Evolutionary conservation across 2,888 invertebrate species (phyloP).

Genomic region (Hydraecia micacea): DNA sequence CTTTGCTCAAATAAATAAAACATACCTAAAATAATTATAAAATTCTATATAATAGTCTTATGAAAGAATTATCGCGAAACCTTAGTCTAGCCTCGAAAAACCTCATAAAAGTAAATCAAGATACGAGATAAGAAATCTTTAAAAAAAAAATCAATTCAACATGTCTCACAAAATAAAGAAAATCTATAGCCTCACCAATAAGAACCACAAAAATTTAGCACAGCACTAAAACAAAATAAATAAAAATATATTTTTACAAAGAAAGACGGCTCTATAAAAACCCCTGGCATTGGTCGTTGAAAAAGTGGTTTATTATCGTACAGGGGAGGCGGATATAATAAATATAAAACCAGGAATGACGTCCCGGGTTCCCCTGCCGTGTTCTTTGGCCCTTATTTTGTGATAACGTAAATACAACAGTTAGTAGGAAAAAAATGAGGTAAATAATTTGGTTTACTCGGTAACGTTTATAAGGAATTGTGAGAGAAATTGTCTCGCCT

Average conservation of each 20-base stretch:
- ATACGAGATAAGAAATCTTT: neutral
- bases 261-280: conserved; percentile 66
- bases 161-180: conserved; percentile 33
- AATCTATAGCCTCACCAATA: conserved; percentile 47
- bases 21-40: too few species aligned
- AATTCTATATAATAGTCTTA: too few species aligned
- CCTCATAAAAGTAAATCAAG: neutral
- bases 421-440: conserved; percentile 59
- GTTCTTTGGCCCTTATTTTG: conserved; percentile 58
- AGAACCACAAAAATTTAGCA: conserved; percentile 51
- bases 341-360: conserved; percentile 71
- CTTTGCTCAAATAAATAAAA: too few species aligned
- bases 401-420: conserved; percentile 71
- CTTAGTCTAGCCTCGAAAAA: neutral
- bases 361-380: conserved; percentile 60
- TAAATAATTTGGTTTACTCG: conserved; percentile 63
- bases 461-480: conserved; percentile 53
- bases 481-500: conserved; percentile 34
- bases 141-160: conserved; percentile 25
- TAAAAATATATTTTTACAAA: conserved; percentile 57
- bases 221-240: conserved; percentile 64
- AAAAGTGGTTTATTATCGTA: conserved; percentile 77
- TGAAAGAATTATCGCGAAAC: neutral
- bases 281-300: conserved; percentile 68
- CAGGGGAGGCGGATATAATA: conserved; percentile 74